phyloP scores from a whole-genome alignment of 2,113 vertebrate genomes.

The Rhinichthys klamathensis region DNA sequence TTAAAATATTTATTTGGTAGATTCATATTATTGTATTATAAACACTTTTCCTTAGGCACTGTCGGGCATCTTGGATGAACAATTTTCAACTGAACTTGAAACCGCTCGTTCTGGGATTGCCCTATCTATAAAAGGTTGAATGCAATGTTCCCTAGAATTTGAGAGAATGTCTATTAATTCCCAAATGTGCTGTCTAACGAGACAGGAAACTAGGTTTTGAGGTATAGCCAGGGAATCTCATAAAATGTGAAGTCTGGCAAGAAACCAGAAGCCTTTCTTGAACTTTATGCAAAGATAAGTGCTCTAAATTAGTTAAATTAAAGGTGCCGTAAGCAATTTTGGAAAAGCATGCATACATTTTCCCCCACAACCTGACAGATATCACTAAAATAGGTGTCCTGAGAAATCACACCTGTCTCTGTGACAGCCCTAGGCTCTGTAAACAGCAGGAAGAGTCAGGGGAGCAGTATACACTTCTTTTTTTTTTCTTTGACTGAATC shows the following conservation, averaged over 20 bases:
- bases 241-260: conserved; percentile 6
- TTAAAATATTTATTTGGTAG: too few species aligned
- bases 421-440: conserved; percentile 6
- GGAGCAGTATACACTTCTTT: background rate
- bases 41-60: background rate
- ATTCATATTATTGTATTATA: background rate
- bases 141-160: background rate
- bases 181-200: background rate
- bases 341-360: background rate
- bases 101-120: background rate
- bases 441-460: conserved; percentile 17
- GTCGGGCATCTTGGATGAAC: background rate
- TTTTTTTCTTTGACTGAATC: background rate
- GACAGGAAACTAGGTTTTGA: background rate
- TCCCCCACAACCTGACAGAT: background rate
- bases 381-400: conserved; percentile 4
- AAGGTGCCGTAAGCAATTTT: background rate
- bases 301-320: conserved; percentile 54
- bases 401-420: conserved; percentile 19
- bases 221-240: conserved; percentile 3
- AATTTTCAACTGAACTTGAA: background rate
- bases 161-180: background rate
- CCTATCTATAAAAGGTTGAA: background rate
- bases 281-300: conserved; percentile 43
- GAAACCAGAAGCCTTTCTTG: conserved; percentile 40